Conservation (phyloP, 2,113 vertebrate species). For the Plestiodon gilberti region DNA sequence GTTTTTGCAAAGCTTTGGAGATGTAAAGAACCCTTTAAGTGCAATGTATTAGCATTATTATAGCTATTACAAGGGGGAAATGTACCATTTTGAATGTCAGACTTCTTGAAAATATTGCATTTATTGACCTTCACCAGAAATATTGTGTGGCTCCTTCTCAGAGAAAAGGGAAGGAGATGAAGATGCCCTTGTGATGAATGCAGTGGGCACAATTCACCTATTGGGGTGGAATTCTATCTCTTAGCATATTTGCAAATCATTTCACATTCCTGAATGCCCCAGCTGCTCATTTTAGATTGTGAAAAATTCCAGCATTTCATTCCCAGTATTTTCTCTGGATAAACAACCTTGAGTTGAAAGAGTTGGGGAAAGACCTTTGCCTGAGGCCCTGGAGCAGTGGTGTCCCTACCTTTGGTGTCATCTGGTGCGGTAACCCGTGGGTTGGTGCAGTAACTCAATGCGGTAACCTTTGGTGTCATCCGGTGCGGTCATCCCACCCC, state of each 20-base stretch:
- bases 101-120: slow-evolving; percentile 51
- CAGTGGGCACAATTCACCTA: not conserved
- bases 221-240: too few species aligned
- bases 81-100: slow-evolving; percentile 26
- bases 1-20: slow-evolving; percentile 53
- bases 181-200: slow-evolving; percentile 22
- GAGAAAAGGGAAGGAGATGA: slow-evolving; percentile 15
- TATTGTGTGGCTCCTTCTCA: slow-evolving; percentile 43
- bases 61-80: slow-evolving; percentile 28
- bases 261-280: not conserved
- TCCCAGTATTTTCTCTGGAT: not conserved
- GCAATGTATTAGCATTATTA: slow-evolving; percentile 45
- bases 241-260: not conserved
- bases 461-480: too few species aligned
- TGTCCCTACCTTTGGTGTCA: too few species aligned
- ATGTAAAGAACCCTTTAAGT: slow-evolving; percentile 46
- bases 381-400: too few species aligned
- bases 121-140: slow-evolving; percentile 37
- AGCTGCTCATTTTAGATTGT: not conserved
- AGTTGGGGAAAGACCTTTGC: not conserved
- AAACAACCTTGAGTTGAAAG: not conserved
- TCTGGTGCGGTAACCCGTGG: too few species aligned
- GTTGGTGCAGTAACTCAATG: too few species aligned
- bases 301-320: not conserved
- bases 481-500: too few species aligned